Evolutionary conservation across 2,888 invertebrate genomes (phyloP), one percentile per base, ranked within the genome.

Genomic region (Troglohyphantes excavatus): DNA sequence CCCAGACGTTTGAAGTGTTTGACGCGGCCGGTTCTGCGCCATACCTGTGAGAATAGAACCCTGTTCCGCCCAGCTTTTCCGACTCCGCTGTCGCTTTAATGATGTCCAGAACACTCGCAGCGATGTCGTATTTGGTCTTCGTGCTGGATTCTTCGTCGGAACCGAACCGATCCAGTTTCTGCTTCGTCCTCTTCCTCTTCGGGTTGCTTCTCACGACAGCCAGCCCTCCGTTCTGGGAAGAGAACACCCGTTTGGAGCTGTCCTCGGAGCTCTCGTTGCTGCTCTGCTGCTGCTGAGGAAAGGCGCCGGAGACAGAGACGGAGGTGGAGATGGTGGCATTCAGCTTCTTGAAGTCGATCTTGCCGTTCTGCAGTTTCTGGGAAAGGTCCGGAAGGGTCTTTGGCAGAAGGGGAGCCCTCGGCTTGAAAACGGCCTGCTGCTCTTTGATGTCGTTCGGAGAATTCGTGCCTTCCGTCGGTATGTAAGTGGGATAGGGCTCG

Each of bases 71-170:
- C 53, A 53, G 53, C 26, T 76, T 76, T 53, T 90, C 89, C 5
- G 89, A 70, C 65, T 90, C 89, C 13, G 89, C 84, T 5, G 89
- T 90, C 19, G 89, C 89, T 59, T 90, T 90, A 13, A 90, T 90
- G 13, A 90, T 90, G 29, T 90, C 89, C n/a, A 90, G 43, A 3
- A 90, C 84, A 63, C 89, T 90, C 9, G 89, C 89, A 11, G 89
- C 89, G 26, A 90, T 90, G 43, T 90, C 83, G 63, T 84, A 84
- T 33, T 84, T 83, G 13, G 83, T 72, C 2, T 87, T 79, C 11
- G 76, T 65, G 67, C 67, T 85, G 2, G 82, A 67, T 17, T 83
- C 88, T 5, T 65, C 61, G 27, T 76, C 76, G 7, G 63, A 27
- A 21, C 33, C 29, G 21, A 61, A 63, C 11, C 70, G 61, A 3